Percentiles rank a stretch among this genome's conserved stretches.
These are phyloP conservation scores for Eudyptes chrysolophus DNA, from an alignment of 2,113 vertebrate genomes.

Conservation along the genomic window DNA sequence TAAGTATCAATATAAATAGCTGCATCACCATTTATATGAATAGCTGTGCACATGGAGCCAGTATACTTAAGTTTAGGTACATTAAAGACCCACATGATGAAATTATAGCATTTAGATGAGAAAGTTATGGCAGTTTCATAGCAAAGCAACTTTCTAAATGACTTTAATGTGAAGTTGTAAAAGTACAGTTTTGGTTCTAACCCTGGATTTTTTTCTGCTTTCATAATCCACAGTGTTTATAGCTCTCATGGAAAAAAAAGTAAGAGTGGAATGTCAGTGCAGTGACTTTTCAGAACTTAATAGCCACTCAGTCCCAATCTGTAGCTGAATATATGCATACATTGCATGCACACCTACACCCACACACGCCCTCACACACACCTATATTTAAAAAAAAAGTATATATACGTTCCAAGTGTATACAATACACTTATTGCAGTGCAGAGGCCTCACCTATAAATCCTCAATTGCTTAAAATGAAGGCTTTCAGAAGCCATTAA, in stretches of 20 bases:
- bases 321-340: neutral
- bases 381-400: neutral
- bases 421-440: neutral
- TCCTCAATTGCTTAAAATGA: neutral
- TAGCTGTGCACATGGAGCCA: neutral
- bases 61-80: neutral
- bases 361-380: no score
- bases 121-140: conserved; percentile 1
- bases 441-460: neutral
- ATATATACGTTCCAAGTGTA: neutral
- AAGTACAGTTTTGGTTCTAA: neutral
- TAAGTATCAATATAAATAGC: conserved; percentile 7
- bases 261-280: neutral
- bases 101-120: neutral
- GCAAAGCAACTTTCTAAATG: conserved; percentile 17
- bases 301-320: neutral
- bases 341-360: neutral
- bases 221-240: neutral
- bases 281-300: neutral
- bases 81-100: neutral
- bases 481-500: neutral
- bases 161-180: neutral
- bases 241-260: neutral
- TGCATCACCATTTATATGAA: neutral
- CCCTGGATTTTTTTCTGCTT: neutral